A percentile compares a stretch with the other conserved stretches of the same genome.
These are phyloP conservation scores for Dorcus hopei DNA, from an alignment of 2,888 invertebrate genomes.

Conservation along the genomic window DNA sequence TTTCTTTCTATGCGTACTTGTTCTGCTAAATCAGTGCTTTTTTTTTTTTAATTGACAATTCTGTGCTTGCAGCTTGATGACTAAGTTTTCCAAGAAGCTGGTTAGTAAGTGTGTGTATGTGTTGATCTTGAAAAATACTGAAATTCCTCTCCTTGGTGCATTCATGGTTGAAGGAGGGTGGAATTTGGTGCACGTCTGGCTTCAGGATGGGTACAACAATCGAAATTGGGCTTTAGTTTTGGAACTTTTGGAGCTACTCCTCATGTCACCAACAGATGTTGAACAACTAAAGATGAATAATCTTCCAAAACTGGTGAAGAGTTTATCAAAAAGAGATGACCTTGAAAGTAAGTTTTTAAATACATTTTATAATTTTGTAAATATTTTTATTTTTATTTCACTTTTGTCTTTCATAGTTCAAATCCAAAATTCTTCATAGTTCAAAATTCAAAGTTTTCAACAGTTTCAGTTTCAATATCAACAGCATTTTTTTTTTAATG, in stretches of 20 bases:
- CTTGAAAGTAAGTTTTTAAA: slow-evolving; percentile 66
- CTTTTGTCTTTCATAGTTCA: not conserved
- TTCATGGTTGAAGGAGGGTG: slow-evolving; percentile 92
- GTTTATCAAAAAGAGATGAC: slow-evolving; percentile 76
- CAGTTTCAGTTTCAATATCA: too few species aligned
- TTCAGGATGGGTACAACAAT: slow-evolving; percentile 79
- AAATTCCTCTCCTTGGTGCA: slow-evolving; percentile 76
- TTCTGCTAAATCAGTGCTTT: not conserved
- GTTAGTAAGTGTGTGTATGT: slow-evolving; percentile 95
- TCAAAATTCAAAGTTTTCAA: too few species aligned
- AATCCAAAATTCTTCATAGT: not conserved
- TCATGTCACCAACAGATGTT: slow-evolving; percentile 86
- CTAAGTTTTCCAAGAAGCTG: slow-evolving; percentile 90
- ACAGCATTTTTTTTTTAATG: too few species aligned
- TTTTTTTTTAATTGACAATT: slow-evolving; percentile 14
- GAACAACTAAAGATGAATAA: slow-evolving; percentile 87
- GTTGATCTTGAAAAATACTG: slow-evolving; percentile 85
- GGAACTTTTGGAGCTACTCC: slow-evolving; percentile 80
- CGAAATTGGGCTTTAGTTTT: slow-evolving; percentile 85
- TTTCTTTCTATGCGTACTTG: slow-evolving; percentile 28
- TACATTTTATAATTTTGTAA: slow-evolving; percentile 4
- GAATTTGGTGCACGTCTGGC: slow-evolving; percentile 86
- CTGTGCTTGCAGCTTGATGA: slow-evolving; percentile 78
- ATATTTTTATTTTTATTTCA: slow-evolving; percentile 2
- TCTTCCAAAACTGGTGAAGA: slow-evolving; percentile 88